Evolutionary conservation across 2,888 invertebrate genomes (phyloP), one percentile per base, ranked within the genome.

Genomic region (Elmis aenea): DNA sequence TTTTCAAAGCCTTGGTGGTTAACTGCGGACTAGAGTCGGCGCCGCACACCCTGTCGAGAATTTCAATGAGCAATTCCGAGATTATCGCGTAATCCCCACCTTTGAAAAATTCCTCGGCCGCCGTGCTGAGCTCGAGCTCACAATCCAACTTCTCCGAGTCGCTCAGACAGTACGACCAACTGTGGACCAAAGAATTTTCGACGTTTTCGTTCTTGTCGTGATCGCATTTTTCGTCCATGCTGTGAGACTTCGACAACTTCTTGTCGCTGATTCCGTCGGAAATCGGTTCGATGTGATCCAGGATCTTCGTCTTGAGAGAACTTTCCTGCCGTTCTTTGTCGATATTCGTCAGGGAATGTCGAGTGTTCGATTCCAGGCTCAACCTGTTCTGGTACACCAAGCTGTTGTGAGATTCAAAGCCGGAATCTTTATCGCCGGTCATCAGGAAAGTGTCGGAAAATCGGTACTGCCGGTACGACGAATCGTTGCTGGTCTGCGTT

Each of bases 21-120:
- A 13, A 13, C 11, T n/a, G 10, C 23, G 12, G 27, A 14, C 45
- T 18, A 52, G 54, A 18, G 42, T 57, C 16, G 48, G 52, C 54
- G 5, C 55, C 59, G 26, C 70, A 68, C 10, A 76, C 76, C 42
- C 68, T 69, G 45, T 77, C 74, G 2, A 80, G 58, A 1, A 80
- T 67, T 33, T 77, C 76, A 38, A 76, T 74, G 2, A 81, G 54
- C 33, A 80, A 72, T 23, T 75, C 74, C 26, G 75, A 72, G 4
- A 76, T 74, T 5, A 76, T 64, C 10, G 64, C 60, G 4, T 65
- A 63, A 39, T 68, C 70, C 9, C 59, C 57, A 11, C 57, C 68
- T 48, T 71, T 74, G 48, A 82, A 82, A 51, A 79, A 82, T 39
- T 83, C 82, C 49, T 82, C 82, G 0, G 81, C 81, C 0, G 79